Evolutionary conservation across 2,888 invertebrate genomes (phyloP).

Genomic region (Heliconius erato): DNA sequence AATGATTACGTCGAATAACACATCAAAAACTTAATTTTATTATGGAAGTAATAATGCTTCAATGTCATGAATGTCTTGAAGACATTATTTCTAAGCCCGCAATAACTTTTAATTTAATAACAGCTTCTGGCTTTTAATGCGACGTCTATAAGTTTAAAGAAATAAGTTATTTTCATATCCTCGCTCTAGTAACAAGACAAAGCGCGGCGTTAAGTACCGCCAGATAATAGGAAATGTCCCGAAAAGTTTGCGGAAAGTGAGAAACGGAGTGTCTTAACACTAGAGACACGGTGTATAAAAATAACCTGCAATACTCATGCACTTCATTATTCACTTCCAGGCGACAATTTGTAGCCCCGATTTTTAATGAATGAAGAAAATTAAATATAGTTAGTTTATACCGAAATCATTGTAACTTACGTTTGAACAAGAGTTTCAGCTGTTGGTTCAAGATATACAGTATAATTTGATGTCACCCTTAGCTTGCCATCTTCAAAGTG

Average conservation of each 20-base stretch:
- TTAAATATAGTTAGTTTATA: neutral
- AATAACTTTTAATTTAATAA: too few relatives aligned
- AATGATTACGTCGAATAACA: too few relatives aligned
- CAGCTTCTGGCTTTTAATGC: too few relatives aligned
- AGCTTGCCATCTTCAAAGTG: slow-evolving; percentile 20
- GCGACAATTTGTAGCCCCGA: too few relatives aligned
- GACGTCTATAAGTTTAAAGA: too few relatives aligned
- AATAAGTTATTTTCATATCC: neutral
- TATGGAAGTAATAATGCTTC: too few relatives aligned
- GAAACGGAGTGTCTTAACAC: neutral
- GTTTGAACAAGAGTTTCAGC: slow-evolving; percentile 37
- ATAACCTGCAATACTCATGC: too few relatives aligned
- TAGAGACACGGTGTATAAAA: neutral
- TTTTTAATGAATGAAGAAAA: neutral
- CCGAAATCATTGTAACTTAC: slow-evolving; percentile 51
- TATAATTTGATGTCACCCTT: slow-evolving; percentile 19
- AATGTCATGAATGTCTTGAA: too few relatives aligned
- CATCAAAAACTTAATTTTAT: too few relatives aligned
- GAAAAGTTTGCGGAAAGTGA: neutral
- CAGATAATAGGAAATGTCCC: neutral
- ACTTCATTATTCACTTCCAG: too few relatives aligned
- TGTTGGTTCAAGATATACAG: slow-evolving; percentile 49
- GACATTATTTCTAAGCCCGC: too few relatives aligned
- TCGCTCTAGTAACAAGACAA: neutral
- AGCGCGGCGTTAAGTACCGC: neutral